These are phyloP conservation scores for Eudasyphora cyanicolor DNA, from an alignment of 2,888 invertebrate species.

Conservation along the genomic window DNA sequence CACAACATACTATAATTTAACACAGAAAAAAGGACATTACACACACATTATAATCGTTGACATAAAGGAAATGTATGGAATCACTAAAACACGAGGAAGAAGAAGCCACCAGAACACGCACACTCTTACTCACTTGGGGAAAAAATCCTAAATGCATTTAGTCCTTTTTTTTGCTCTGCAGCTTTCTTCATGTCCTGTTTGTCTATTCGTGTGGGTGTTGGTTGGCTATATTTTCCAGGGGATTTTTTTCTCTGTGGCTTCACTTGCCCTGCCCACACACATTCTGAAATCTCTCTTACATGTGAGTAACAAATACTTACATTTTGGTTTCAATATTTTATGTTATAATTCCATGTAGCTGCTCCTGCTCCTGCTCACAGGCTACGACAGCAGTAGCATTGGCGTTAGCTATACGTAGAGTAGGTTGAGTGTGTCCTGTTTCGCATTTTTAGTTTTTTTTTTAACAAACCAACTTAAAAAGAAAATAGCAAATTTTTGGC, in stretches of 20 bases:
- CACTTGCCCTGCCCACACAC: background rate
- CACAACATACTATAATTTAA: slow-evolving; percentile 21
- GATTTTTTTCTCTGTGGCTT: slow-evolving; percentile 16
- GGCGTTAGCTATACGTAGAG: background rate
- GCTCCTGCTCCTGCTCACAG: slow-evolving; percentile 13
- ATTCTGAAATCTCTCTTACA: background rate
- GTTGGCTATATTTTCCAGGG: slow-evolving; percentile 47
- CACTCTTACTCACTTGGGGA: background rate
- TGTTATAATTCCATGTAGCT: slow-evolving; percentile 62
- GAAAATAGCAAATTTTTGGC: background rate
- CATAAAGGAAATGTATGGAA: slow-evolving; percentile 64
- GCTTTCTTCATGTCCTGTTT: slow-evolving; percentile 43
- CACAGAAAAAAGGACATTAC: slow-evolving; percentile 50
- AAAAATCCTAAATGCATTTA: slow-evolving; percentile 60
- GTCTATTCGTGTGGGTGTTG: slow-evolving; percentile 54
- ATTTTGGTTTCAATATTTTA: slow-evolving; percentile 66
- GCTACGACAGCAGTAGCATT: background rate
- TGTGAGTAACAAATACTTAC: slow-evolving; percentile 56
- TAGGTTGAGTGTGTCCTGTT: slow-evolving; percentile 15
- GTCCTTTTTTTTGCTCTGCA: background rate
- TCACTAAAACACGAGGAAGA: slow-evolving; percentile 46
- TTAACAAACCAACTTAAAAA: background rate
- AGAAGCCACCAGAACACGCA: slow-evolving; percentile 15
- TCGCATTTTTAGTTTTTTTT: slow-evolving; percentile 1
- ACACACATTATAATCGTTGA: slow-evolving; percentile 66